Evolutionary conservation across 2,888 invertebrate species (phyloP).

Genomic region (Scaptomyza cyrtandrae): DNA sequence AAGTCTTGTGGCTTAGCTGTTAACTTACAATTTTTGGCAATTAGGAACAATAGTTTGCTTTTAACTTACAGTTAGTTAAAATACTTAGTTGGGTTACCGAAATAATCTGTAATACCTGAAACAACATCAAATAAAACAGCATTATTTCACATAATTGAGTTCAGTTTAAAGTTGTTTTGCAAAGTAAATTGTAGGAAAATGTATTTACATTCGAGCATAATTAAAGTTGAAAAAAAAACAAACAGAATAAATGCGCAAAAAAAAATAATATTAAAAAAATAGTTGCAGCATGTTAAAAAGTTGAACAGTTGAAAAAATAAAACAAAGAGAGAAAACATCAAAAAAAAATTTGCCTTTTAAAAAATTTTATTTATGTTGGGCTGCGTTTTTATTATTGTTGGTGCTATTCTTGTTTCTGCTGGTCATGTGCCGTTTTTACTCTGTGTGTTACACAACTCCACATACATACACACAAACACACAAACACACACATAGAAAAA

Average conservation of each 20-base stretch:
- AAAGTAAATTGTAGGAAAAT: not conserved
- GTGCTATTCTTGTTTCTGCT: constrained; percentile 4
- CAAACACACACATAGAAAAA: not conserved
- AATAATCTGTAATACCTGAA: no score
- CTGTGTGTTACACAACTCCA: not conserved
- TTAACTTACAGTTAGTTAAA: no score
- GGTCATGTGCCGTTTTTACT: constrained; percentile 7
- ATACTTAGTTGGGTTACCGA: no score
- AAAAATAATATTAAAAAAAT: not conserved
- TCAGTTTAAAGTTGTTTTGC: not conserved
- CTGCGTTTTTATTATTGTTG: not conserved
- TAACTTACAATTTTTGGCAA: no score
- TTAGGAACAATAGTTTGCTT: no score
- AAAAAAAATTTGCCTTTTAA: constrained; percentile 19
- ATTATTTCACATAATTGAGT: not conserved
- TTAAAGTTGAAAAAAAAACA: not conserved
- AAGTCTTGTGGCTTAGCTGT: no score
- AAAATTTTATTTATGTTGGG: constrained; percentile 34
- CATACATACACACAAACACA: not conserved
- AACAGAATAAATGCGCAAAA: not conserved
- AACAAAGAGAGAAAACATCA: no score
- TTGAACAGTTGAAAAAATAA: constrained; percentile 6
- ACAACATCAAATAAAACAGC: not conserved
- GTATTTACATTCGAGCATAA: not conserved
- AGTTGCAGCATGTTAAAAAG: constrained; percentile 14